These are phyloP conservation scores for Atta texana DNA, from an alignment of 1,140 invertebrate species.

Conservation along the genomic window DNA sequence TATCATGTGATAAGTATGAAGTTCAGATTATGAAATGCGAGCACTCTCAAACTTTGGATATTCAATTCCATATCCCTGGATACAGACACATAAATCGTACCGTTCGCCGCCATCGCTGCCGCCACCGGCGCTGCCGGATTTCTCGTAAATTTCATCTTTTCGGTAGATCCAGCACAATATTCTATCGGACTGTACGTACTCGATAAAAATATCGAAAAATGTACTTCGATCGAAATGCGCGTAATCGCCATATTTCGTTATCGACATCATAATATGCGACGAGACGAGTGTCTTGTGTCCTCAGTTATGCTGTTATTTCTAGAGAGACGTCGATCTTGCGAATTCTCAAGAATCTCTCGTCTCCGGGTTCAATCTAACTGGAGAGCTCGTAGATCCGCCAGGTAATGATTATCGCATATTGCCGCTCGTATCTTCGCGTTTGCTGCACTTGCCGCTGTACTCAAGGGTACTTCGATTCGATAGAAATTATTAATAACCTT, in stretches of 20 bases:
- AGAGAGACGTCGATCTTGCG: conserved; percentile 36
- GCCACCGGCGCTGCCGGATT: conserved; percentile 34
- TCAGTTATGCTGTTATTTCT: conserved; percentile 50
- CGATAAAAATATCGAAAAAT: conserved; percentile 60
- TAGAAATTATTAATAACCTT: conserved; percentile 72
- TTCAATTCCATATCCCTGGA: conserved; percentile 63
- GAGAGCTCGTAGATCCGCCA: conserved; percentile 34
- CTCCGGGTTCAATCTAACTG: conserved; percentile 6
- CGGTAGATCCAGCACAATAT: conserved; percentile 59
- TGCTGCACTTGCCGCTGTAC: conserved; percentile 23
- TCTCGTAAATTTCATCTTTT: conserved; percentile 61
- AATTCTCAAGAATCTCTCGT: conserved; percentile 38
- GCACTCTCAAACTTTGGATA: conserved; percentile 54
- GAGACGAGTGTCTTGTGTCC: neutral
- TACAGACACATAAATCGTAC: conserved; percentile 59
- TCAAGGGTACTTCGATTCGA: neutral
- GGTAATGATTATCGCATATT: conserved; percentile 56
- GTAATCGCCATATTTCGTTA: conserved; percentile 61
- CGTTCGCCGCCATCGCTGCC: conserved; percentile 23
- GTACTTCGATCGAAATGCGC: conserved; percentile 3
- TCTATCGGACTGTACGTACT: conserved; percentile 49
- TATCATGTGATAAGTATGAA: conserved; percentile 15
- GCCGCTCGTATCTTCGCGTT: conserved; percentile 29
- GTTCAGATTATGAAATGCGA: conserved; percentile 47
- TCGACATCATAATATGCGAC: conserved; percentile 36